Evolutionary conservation across 2,888 invertebrate genomes (phyloP), one percentile per base, ranked within the genome.

Genomic region (Drosophila multiciliata): DNA sequence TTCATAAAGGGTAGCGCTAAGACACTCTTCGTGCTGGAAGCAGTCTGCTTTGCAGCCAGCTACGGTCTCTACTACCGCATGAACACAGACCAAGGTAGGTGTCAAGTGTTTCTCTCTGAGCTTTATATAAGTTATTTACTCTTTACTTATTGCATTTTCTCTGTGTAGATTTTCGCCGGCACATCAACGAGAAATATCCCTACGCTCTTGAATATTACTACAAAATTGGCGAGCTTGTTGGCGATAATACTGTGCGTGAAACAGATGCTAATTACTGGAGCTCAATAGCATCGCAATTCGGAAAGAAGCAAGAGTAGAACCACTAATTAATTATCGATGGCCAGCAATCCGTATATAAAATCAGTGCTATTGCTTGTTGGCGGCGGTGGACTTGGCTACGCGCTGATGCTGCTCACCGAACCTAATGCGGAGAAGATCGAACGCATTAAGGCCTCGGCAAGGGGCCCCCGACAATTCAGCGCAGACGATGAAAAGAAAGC

Each of bases 11-110:
- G 92, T 79, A 93, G 95, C 80, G 94, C 95, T 36, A 94, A 94
- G 91, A 90, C 93, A 59, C 81, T 96, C 33, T 93, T 96, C 85
- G 91, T 95, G 54, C 89, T 94, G 11, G 97, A 97, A 93, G 94
- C 94, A 20, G 80, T 94, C 64, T 93, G 94, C 33, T 94, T 96
- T 90, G 94, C 94, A 52, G 95, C 93, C 55, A 94, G 95, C 35
- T 96, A 96, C 93, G 94, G 93, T 72, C 89, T 95, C 82, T 97
- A 96, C 95, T 93, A 94, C 91, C 95, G 94, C 93, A 94, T 96
- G 92, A 96, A 96, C 91, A 95, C 94, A 58, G 95, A 95, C 86
- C 94, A 95, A 94, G 96, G 97, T 96, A 93, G 93, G 94, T 69
- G 48, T 3, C 33, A 97, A 96, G 93, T 93, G 94, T 67, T 49